Percentiles rank a stretch among this genome's conserved stretches.
These are phyloP conservation scores for Zaprionus bogoriensis DNA, from an alignment of 2,888 invertebrate species.

Conservation along the genomic window DNA sequence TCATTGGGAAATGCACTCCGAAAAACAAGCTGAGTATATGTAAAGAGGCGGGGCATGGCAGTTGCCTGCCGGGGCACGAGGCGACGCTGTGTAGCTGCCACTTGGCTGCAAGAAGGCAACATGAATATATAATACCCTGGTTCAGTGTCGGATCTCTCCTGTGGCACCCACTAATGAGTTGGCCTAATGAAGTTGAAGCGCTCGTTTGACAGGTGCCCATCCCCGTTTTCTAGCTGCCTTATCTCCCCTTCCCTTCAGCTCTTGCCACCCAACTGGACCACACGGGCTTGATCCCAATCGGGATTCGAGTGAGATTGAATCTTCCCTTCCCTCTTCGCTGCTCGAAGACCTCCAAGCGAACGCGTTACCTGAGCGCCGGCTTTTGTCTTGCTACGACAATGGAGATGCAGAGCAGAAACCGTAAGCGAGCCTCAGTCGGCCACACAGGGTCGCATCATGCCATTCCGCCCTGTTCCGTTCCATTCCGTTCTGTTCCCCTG, in stretches of 20 bases:
- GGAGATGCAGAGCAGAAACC: slow-evolving; percentile 7
- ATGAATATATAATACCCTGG: background rate
- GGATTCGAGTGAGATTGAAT: background rate
- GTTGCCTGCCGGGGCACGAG: slow-evolving; percentile 32
- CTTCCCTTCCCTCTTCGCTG: too few relatives aligned
- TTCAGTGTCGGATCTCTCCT: slow-evolving; percentile 1
- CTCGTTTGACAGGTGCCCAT: slow-evolving; percentile 24
- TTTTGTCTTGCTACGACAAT: background rate
- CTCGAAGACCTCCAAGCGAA: too few relatives aligned
- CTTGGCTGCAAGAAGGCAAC: slow-evolving; percentile 1
- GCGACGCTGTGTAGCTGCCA: slow-evolving; percentile 10
- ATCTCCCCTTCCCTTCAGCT: too few relatives aligned
- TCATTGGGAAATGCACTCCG: slow-evolving; percentile 37
- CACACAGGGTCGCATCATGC: slow-evolving; percentile 18
- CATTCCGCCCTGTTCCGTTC: background rate
- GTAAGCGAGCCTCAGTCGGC: slow-evolving; percentile 5
- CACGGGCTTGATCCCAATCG: too few relatives aligned
- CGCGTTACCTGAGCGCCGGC: background rate
- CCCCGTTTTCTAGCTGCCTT: background rate
- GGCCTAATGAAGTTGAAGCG: slow-evolving; percentile 31
- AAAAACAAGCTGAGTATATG: too few relatives aligned
- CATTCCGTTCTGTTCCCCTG: slow-evolving; percentile 4
- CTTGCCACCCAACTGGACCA: background rate
- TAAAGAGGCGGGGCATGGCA: background rate
- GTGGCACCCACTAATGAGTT: slow-evolving; percentile 40